Conservation (phyloP, 2,797 vertebrate genomes). For the Pseudochromis fuscus region DNA sequence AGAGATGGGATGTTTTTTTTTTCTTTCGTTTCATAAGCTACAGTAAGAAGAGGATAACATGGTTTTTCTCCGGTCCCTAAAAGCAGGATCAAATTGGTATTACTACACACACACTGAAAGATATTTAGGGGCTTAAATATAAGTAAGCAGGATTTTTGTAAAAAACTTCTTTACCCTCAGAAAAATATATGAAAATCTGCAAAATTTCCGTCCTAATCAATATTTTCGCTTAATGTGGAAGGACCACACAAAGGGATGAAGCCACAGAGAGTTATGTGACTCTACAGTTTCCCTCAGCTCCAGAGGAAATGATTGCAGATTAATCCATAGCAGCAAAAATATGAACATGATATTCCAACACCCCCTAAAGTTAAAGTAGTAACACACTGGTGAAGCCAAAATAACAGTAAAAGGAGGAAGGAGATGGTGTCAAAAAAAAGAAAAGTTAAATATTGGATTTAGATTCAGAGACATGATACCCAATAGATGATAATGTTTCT, state of each 20-base stretch:
- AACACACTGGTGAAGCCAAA: too few species aligned
- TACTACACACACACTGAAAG: background rate
- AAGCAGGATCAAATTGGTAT: slow-evolving; percentile 35
- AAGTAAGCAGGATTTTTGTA: background rate
- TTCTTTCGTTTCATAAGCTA: slow-evolving; percentile 17
- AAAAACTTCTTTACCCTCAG: background rate
- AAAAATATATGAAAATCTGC: background rate
- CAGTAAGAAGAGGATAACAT: slow-evolving; percentile 38
- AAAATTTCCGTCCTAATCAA: background rate
- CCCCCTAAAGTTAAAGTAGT: too few species aligned
- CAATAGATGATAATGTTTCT: too few species aligned
- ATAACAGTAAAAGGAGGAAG: too few species aligned
- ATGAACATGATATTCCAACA: too few species aligned
- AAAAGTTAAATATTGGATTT: too few species aligned
- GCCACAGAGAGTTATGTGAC: slow-evolving; percentile 1
- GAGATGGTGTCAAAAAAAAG: too few species aligned
- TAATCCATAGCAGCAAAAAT: too few species aligned
- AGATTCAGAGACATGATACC: too few species aligned
- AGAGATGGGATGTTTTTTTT: slow-evolving; percentile 14
- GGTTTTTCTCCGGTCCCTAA: slow-evolving; percentile 29
- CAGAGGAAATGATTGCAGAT: too few species aligned
- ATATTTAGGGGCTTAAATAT: slow-evolving; percentile 14
- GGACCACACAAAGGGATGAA: background rate
- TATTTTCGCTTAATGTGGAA: background rate
- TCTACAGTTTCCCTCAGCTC: background rate